Conservation (phyloP, 2,888 invertebrate species). For the Chymomyza procnemis region DNA sequence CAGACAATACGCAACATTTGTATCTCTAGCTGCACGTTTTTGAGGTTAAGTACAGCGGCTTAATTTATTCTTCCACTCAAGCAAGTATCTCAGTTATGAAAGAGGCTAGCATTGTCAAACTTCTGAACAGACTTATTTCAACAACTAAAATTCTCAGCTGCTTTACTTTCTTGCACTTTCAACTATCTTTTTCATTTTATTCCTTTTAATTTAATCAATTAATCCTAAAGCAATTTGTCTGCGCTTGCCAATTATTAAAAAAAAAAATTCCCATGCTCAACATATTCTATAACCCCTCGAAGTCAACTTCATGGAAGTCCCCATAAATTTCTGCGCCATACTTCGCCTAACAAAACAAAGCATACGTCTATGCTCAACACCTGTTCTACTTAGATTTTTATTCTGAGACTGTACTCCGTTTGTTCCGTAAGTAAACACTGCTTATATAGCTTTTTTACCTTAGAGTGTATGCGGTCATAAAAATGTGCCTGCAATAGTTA, state of each 20-base stretch:
- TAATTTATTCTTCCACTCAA: too few species aligned
- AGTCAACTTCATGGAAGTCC: neutral
- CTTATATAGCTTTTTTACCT: slow-evolving; percentile 46
- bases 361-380: slow-evolving; percentile 16
- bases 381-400: slow-evolving; percentile 2
- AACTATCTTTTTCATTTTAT: neutral
- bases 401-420: slow-evolving; percentile 32
- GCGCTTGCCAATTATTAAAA: neutral
- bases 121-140: too few species aligned
- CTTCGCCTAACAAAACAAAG: neutral
- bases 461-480: slow-evolving; percentile 53
- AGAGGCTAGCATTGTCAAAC: too few species aligned
- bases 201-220: neutral
- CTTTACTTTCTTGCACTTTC: too few species aligned
- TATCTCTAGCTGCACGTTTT: too few species aligned
- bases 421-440: slow-evolving; percentile 5
- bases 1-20: too few species aligned
- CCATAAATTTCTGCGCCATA: neutral
- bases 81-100: too few species aligned
- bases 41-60: too few species aligned
- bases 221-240: neutral
- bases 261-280: neutral
- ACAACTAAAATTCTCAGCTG: too few species aligned
- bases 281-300: neutral
- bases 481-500: neutral